Percentiles rank a stretch among this genome's conserved stretches.
phyloP scores from a whole-genome alignment of 2,888 invertebrate genomes.

The Epiblema foenella region DNA sequence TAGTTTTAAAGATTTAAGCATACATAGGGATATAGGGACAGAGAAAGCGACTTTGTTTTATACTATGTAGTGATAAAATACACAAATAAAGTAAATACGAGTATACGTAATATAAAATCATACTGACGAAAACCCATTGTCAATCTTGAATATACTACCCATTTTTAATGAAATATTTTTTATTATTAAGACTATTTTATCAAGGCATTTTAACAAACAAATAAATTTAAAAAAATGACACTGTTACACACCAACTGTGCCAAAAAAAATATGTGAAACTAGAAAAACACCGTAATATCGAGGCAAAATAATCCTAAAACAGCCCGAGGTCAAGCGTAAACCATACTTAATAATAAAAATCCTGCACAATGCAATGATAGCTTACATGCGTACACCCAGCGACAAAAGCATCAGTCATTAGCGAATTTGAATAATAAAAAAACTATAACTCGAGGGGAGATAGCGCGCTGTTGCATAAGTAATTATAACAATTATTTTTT shows the following conservation, averaged over 20 bases:
- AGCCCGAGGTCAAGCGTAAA: constrained; percentile 35
- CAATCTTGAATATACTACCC: too few relatives aligned
- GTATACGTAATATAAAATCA: too few relatives aligned
- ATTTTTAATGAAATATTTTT: too few relatives aligned
- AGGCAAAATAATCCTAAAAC: neutral
- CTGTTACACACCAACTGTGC: neutral
- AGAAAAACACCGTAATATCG: neutral
- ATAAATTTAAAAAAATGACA: neutral
- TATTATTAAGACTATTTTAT: too few relatives aligned
- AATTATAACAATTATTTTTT: constrained; percentile 82
- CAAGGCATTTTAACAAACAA: neutral
- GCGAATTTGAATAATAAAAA: constrained; percentile 76
- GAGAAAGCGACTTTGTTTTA: too few relatives aligned
- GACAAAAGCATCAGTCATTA: constrained; percentile 75
- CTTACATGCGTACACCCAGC: constrained; percentile 56
- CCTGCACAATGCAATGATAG: constrained; percentile 49
- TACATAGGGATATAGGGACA: too few relatives aligned
- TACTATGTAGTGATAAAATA: too few relatives aligned
- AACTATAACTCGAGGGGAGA: constrained; percentile 66
- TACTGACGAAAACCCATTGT: too few relatives aligned
- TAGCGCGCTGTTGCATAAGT: constrained; percentile 76
- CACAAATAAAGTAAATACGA: too few relatives aligned
- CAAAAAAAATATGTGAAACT: neutral
- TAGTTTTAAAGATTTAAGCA: too few relatives aligned
- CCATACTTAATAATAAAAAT: constrained; percentile 47